Percentiles rank a stretch among this genome's conserved stretches.
These are phyloP conservation scores for Hemibagrus wyckioides DNA, from an alignment of 2,113 vertebrate species.

Conservation along the genomic window DNA sequence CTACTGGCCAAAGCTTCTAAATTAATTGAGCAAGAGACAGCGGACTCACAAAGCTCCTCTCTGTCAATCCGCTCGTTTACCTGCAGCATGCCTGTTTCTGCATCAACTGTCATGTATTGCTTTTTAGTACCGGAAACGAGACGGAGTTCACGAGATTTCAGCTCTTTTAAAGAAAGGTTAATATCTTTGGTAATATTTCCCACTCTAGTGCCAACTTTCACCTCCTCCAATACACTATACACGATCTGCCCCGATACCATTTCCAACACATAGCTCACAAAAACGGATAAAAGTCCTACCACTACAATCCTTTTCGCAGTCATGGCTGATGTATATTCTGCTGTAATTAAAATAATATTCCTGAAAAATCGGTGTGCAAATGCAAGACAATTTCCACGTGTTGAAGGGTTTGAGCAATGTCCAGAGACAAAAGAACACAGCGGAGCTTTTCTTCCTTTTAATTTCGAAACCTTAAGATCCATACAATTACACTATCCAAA, in stretches of 20 bases:
- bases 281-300: constrained; percentile 24
- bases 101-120: constrained; percentile 67
- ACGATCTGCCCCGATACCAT: constrained; percentile 62
- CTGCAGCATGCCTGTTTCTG: constrained; percentile 61
- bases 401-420: not conserved
- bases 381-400: not conserved
- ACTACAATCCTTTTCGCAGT: constrained; percentile 5
- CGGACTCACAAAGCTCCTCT: constrained; percentile 64
- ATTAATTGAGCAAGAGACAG: constrained; percentile 58
- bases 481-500: not conserved
- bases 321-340: constrained; percentile 15
- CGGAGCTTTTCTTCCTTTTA: constrained; percentile 2
- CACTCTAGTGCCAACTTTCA: constrained; percentile 68
- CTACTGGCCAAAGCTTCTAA: constrained; percentile 62
- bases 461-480: constrained; percentile 5
- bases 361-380: not conserved
- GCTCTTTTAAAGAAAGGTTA: constrained; percentile 57
- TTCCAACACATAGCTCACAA: constrained; percentile 38
- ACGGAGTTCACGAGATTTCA: constrained; percentile 63
- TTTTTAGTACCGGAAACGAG: constrained; percentile 61
- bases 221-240: constrained; percentile 69
- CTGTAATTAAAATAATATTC: not conserved
- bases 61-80: constrained; percentile 67
- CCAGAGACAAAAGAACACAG: constrained; percentile 34
- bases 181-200: constrained; percentile 73